These are phyloP conservation scores for Falco rusticolus DNA, from an alignment of 2,797 vertebrate species.

Conservation along the genomic window DNA sequence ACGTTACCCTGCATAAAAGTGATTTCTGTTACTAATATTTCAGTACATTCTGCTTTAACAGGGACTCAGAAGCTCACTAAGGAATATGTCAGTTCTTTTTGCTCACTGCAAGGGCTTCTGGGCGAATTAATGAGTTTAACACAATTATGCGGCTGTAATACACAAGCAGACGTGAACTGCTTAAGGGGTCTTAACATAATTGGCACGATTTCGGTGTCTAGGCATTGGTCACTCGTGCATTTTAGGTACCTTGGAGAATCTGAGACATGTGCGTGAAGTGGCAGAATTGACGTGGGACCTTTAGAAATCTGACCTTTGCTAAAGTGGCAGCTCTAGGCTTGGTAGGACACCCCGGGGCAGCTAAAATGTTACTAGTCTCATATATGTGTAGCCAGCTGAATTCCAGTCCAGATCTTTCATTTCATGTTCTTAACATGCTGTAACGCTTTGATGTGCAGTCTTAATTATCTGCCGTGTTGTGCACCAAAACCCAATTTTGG, in stretches of 20 bases:
- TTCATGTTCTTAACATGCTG: not conserved
- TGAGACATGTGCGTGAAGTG: not conserved
- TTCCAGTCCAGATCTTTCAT: not conserved
- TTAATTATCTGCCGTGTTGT: not conserved
- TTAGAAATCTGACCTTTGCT: conserved; percentile 1
- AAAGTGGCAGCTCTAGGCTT: not conserved
- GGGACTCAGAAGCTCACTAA: not conserved
- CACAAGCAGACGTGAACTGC: not conserved
- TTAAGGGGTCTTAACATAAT: not conserved
- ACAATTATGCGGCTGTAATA: not conserved
- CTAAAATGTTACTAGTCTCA: not conserved
- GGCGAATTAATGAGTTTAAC: not conserved
- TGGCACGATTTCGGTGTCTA: not conserved
- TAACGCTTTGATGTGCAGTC: not conserved
- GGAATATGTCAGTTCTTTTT: not conserved
- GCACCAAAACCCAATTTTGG: not conserved
- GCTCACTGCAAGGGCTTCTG: not conserved
- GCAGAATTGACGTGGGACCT: not conserved
- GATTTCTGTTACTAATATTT: not conserved
- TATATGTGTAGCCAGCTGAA: not conserved
- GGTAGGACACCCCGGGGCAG: not conserved
- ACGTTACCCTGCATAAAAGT: conserved; percentile 8
- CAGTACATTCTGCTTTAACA: not conserved
- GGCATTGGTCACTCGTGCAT: not conserved
- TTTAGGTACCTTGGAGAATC: not conserved